A percentile compares a stretch with the other conserved stretches of the same genome.
These are phyloP conservation scores for Tipula lateralis DNA, from an alignment of 2,888 invertebrate genomes.

Conservation along the genomic window DNA sequence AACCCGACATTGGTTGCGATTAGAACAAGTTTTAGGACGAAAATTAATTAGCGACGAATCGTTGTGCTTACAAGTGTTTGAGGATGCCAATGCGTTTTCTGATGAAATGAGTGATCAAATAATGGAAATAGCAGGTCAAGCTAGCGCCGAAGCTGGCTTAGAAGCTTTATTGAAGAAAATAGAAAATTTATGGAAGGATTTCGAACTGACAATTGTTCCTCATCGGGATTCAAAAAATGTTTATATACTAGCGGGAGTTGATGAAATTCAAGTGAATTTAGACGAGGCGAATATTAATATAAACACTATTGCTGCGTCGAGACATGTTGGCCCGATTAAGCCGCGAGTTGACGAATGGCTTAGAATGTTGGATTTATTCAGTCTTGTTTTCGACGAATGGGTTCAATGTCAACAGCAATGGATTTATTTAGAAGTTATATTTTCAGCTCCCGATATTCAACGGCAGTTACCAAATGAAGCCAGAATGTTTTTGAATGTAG, in stretches of 20 bases:
- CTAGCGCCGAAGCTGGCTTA: slow-evolving; percentile 80
- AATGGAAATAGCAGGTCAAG: slow-evolving; percentile 72
- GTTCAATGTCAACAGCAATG: slow-evolving; percentile 83
- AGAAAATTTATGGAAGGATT: slow-evolving; percentile 75
- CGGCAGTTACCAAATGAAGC: slow-evolving; percentile 87
- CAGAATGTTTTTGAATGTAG: slow-evolving; percentile 76
- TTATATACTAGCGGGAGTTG: slow-evolving; percentile 75
- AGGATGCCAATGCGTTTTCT: slow-evolving; percentile 69
- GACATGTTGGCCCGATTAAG: slow-evolving; percentile 80
- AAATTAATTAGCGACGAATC: slow-evolving; percentile 66
- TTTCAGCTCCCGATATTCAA: slow-evolving; percentile 91
- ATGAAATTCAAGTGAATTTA: slow-evolving; percentile 73
- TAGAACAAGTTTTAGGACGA: slow-evolving; percentile 68
- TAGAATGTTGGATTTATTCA: slow-evolving; percentile 69
- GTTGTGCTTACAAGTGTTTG: slow-evolving; percentile 63
- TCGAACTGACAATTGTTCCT: slow-evolving; percentile 69
- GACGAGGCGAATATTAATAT: slow-evolving; percentile 86
- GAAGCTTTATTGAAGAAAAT: slow-evolving; percentile 77
- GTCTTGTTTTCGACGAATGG: slow-evolving; percentile 84
- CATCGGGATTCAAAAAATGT: slow-evolving; percentile 82
- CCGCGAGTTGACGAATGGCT: slow-evolving; percentile 78
- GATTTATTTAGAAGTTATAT: slow-evolving; percentile 92
- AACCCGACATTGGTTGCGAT: slow-evolving; percentile 77
- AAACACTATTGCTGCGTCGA: slow-evolving; percentile 79
- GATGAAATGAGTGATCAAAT: slow-evolving; percentile 59